Evolutionary conservation across 2,888 invertebrate genomes (phyloP).

Genomic region (Junonia oenone): DNA sequence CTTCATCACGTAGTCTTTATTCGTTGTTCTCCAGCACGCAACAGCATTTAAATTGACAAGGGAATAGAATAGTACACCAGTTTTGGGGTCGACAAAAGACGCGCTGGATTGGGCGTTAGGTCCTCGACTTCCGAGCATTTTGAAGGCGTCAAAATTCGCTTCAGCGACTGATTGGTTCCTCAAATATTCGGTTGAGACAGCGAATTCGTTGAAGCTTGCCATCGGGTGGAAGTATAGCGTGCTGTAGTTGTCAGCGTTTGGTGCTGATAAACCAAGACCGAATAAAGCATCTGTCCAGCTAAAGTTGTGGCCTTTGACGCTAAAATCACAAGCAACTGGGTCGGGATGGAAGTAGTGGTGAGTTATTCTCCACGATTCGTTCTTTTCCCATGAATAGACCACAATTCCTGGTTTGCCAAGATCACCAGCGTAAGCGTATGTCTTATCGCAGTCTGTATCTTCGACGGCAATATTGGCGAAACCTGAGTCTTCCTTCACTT

Average conservation of each 20-base stretch:
- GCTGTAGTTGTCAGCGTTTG: conserved; percentile 82
- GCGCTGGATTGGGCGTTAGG: conserved; percentile 86
- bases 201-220: conserved; percentile 87
- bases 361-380: conserved; percentile 86
- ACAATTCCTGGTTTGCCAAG: conserved; percentile 84
- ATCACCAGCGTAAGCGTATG: conserved; percentile 86
- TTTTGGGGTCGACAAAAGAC: conserved; percentile 84
- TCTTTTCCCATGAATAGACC: conserved; percentile 86
- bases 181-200: conserved; percentile 84
- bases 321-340: conserved; percentile 85
- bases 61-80: conserved; percentile 87
- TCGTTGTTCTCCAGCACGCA: conserved; percentile 87
- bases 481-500: conserved; percentile 82
- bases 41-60: conserved; percentile 87
- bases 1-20: conserved; percentile 82
- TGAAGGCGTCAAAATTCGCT: conserved; percentile 82
- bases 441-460: conserved; percentile 85
- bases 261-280: conserved; percentile 84
- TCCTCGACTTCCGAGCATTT: conserved; percentile 83
- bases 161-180: conserved; percentile 79
- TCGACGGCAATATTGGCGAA: conserved; percentile 89
- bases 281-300: conserved; percentile 89
- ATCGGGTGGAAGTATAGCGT: conserved; percentile 90
- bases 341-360: conserved; percentile 86
- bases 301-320: conserved; percentile 84